phyloP scores from a whole-genome alignment of 2,797 vertebrate species.

The Dryobates pubescens region DNA sequence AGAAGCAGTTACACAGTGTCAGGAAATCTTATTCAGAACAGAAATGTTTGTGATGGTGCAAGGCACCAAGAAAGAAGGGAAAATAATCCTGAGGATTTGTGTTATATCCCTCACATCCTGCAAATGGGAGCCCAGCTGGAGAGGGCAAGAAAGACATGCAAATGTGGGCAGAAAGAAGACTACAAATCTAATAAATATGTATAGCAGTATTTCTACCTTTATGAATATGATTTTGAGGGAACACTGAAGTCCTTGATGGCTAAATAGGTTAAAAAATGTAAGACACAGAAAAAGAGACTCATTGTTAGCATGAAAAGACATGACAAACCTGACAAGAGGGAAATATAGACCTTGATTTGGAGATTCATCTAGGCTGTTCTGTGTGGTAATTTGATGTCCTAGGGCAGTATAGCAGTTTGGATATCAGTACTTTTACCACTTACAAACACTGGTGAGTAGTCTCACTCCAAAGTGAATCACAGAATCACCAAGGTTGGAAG shows the following conservation, averaged over 20 bases:
- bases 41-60: background rate
- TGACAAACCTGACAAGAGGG: background rate
- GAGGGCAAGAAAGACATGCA: background rate
- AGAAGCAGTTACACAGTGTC: background rate
- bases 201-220: background rate
- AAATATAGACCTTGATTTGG: background rate
- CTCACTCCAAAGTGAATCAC: background rate
- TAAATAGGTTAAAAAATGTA: background rate
- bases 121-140: background rate
- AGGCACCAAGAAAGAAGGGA: background rate
- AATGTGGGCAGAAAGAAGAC: background rate
- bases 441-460: background rate
- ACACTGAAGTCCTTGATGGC: background rate
- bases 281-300: background rate
- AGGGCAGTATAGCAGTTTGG: background rate
- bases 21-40: background rate
- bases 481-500: too few relatives aligned
- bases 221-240: background rate
- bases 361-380: background rate
- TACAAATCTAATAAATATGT: background rate
- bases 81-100: background rate
- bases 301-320: background rate
- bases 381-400: background rate
- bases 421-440: background rate
- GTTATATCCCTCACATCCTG: background rate